Evolutionary conservation across 2,113 vertebrate genomes (phyloP).

Genomic region (Heteronetta atricapilla): DNA sequence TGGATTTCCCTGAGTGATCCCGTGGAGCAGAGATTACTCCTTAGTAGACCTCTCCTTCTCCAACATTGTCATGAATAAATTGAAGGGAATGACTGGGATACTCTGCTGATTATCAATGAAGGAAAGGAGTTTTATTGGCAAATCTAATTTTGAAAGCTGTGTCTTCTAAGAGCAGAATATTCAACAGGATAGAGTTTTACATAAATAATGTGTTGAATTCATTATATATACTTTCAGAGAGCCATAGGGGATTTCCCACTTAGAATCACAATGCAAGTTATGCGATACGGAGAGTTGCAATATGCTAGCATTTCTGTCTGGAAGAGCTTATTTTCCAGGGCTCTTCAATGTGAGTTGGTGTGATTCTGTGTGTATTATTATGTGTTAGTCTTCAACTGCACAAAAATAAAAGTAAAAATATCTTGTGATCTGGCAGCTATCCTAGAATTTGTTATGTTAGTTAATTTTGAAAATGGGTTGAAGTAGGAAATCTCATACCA

Average conservation of each 20-base stretch:
- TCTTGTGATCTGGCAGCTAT: background rate
- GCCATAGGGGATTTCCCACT: conserved; percentile 35
- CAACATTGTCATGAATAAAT: conserved; percentile 39
- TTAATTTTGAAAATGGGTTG: background rate
- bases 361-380: background rate
- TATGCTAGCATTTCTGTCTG: conserved; percentile 10
- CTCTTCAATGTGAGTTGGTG: background rate
- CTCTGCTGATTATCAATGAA: conserved; percentile 37
- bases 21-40: background rate
- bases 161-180: conserved; percentile 52
- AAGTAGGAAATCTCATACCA: background rate
- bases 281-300: background rate
- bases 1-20: background rate
- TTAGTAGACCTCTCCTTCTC: background rate
- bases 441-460: background rate
- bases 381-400: background rate
- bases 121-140: conserved; percentile 36
- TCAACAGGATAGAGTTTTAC: conserved; percentile 59
- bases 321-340: conserved; percentile 33
- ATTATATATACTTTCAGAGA: conserved; percentile 29
- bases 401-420: background rate
- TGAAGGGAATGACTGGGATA: conserved; percentile 5
- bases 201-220: conserved; percentile 65
- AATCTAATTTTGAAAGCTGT: conserved; percentile 57
- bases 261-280: conserved; percentile 44